These are phyloP conservation scores for Zaprionus bogoriensis DNA, from an alignment of 2,888 invertebrate genomes.

Conservation along the genomic window DNA sequence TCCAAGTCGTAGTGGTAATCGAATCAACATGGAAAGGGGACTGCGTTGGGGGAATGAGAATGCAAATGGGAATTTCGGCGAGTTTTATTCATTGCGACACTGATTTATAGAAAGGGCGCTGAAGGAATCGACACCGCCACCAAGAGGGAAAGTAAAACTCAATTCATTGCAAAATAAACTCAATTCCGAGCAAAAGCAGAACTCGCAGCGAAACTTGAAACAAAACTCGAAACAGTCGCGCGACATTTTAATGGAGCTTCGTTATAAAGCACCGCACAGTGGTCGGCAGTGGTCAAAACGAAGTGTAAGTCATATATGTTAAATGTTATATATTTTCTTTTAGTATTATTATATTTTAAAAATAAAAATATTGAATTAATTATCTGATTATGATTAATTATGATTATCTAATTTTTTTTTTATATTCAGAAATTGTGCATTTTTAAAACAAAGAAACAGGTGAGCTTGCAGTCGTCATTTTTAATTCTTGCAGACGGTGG, in stretches of 20 bases:
- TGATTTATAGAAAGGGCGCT: slow-evolving; percentile 17
- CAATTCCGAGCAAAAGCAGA: slow-evolving; percentile 11
- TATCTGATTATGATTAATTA: too few relatives aligned
- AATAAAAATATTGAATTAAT: too few relatives aligned
- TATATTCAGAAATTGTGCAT: too few relatives aligned
- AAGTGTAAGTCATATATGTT: background rate
- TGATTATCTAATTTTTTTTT: too few relatives aligned
- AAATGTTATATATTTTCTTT: too few relatives aligned
- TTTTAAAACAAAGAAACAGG: too few relatives aligned
- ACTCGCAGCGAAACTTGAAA: background rate
- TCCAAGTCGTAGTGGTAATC: too few relatives aligned
- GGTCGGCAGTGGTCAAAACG: background rate
- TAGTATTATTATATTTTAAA: too few relatives aligned
- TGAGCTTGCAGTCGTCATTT: too few relatives aligned
- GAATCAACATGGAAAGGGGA: background rate
- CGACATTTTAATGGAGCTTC: slow-evolving; percentile 12
- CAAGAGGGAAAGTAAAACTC: background rate
- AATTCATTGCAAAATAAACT: slow-evolving; percentile 42
- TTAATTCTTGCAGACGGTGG: too few relatives aligned
- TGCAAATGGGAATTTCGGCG: slow-evolving; percentile 11
- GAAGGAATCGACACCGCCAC: slow-evolving; percentile 7
- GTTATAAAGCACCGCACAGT: background rate
- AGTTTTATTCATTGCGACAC: slow-evolving; percentile 12
- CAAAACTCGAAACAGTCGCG: slow-evolving; percentile 10
- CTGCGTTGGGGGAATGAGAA: background rate